phyloP scores from a whole-genome alignment of 2,113 vertebrate species.

The Lutjanus erythropterus region DNA sequence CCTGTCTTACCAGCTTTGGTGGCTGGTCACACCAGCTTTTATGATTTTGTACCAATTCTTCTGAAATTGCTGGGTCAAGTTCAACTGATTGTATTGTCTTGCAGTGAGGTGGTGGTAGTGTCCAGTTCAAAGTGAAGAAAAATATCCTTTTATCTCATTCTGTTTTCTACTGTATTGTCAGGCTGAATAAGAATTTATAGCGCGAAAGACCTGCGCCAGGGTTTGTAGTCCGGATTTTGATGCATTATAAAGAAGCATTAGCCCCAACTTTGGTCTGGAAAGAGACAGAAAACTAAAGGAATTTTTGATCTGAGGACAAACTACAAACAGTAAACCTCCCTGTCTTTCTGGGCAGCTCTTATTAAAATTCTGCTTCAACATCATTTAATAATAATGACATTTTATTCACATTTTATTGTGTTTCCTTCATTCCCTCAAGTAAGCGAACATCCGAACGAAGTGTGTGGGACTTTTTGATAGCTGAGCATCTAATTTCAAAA shows the following conservation, averaged over 20 bases:
- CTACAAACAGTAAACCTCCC: background rate
- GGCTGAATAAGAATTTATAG: background rate
- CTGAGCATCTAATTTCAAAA: background rate
- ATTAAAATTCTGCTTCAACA: background rate
- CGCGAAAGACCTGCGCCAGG: background rate
- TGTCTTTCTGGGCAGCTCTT: background rate
- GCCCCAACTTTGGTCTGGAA: background rate
- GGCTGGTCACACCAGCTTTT: background rate
- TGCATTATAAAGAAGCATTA: background rate
- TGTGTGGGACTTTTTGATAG: background rate
- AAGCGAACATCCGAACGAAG: no score
- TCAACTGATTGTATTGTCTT: background rate
- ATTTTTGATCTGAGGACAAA: background rate
- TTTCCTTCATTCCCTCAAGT: no score
- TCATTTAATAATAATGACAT: background rate
- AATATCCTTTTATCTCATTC: background rate
- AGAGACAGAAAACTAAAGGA: background rate
- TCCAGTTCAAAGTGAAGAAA: background rate
- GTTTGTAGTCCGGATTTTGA: background rate
- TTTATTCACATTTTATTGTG: background rate
- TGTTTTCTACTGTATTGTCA: background rate
- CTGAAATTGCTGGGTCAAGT: background rate
- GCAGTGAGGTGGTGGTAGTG: background rate
- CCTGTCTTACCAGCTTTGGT: slow-evolving; percentile 22
- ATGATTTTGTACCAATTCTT: background rate